These are phyloP conservation scores for Saccostrea cuccullata DNA, from an alignment of 1,140 invertebrate genomes.

Conservation along the genomic window DNA sequence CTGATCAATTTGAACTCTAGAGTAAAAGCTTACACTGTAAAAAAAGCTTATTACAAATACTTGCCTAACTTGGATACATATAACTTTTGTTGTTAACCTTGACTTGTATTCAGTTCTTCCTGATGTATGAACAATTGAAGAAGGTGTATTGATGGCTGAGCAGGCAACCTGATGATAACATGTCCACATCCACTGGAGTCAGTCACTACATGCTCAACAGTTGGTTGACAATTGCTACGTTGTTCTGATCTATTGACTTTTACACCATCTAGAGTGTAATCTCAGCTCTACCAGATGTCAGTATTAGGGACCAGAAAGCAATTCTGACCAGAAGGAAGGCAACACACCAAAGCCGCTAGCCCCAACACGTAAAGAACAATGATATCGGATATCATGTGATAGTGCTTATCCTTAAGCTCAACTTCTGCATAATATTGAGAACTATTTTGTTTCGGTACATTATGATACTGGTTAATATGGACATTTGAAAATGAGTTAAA, in stretches of 20 bases:
- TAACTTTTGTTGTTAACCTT: constrained; percentile 58
- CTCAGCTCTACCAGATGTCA: background rate
- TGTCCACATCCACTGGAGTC: background rate
- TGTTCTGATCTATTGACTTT: background rate
- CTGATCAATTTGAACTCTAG: too few relatives aligned
- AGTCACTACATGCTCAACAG: background rate
- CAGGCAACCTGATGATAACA: background rate
- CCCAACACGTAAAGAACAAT: background rate
- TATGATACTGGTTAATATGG: background rate
- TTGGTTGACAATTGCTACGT: background rate
- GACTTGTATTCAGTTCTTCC: constrained; percentile 85
- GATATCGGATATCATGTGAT: background rate
- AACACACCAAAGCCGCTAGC: background rate
- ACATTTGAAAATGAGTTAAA: background rate
- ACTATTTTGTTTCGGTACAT: background rate
- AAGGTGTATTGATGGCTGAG: constrained; percentile 57
- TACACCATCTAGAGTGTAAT: background rate
- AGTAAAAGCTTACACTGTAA: background rate
- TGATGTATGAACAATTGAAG: constrained; percentile 93
- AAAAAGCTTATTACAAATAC: background rate
- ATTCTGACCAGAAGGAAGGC: background rate
- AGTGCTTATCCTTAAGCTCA: background rate
- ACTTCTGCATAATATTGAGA: background rate
- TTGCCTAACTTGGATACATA: background rate
- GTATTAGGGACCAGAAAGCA: background rate